These are phyloP conservation scores for Halesus radiatus DNA, from an alignment of 1,140 invertebrate genomes.

Conservation along the genomic window DNA sequence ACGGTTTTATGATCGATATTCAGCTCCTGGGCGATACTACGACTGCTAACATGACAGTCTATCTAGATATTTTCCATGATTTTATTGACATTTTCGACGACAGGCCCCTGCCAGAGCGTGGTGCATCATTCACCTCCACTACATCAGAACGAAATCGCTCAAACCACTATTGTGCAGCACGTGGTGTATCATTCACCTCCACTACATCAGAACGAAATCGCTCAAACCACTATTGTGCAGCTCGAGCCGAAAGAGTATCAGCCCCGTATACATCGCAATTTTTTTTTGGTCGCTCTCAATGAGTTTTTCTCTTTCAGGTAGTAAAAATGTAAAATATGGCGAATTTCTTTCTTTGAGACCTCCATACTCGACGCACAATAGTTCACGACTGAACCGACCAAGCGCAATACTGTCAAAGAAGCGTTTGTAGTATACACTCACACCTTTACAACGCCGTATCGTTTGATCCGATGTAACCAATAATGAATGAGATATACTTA, in stretches of 20 bases:
- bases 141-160: constrained; percentile 18
- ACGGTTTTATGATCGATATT: constrained; percentile 25
- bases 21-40: constrained; percentile 17
- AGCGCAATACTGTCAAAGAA: constrained; percentile 20
- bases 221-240: constrained; percentile 17
- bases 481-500: constrained; percentile 26
- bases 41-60: constrained; percentile 20
- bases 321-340: neutral
- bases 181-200: constrained; percentile 22
- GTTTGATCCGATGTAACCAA: neutral
- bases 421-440: constrained; percentile 15
- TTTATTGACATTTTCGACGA: constrained; percentile 18
- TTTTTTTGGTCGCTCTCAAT: too few relatives aligned
- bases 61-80: constrained; percentile 23
- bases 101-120: constrained; percentile 20
- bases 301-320: neutral
- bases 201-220: constrained; percentile 21
- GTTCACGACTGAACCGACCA: constrained; percentile 23
- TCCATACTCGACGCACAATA: constrained; percentile 16
- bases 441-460: constrained; percentile 11
- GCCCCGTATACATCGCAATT: constrained; percentile 23
- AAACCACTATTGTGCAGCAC: constrained; percentile 10
- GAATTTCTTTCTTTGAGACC: constrained; percentile 17
- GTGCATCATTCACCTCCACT: constrained; percentile 25
- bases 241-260: constrained; percentile 8